Conservation (phyloP, 2,888 invertebrate genomes). For the Leucophenga montana region DNA sequence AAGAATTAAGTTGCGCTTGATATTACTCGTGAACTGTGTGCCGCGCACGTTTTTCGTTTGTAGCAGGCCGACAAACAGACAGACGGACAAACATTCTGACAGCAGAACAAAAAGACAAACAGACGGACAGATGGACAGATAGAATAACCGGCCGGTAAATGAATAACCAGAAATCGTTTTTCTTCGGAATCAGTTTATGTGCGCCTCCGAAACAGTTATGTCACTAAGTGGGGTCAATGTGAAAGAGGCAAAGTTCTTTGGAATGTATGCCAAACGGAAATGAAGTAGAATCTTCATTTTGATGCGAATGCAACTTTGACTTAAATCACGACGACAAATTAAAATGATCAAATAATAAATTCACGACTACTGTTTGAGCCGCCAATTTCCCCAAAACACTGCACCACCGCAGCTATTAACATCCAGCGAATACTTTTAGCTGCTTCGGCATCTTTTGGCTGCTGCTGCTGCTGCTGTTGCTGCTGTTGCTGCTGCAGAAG, state of each 20-base stretch:
- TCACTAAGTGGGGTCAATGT: constrained; percentile 53
- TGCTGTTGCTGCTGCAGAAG: constrained; percentile 17
- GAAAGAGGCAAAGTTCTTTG: neutral
- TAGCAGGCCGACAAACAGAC: neutral
- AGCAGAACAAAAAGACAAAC: neutral
- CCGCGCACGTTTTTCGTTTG: constrained; percentile 18
- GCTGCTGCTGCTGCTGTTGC: constrained; percentile 19
- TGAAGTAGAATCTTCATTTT: constrained; percentile 31
- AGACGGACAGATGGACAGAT: neutral
- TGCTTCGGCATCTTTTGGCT: constrained; percentile 18
- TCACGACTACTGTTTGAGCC: constrained; percentile 16
- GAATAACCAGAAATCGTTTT: constrained; percentile 29
- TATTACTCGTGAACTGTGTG: neutral
- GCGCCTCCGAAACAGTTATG: constrained; percentile 54
- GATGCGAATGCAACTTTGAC: neutral
- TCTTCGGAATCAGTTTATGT: constrained; percentile 43
- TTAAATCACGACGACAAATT: neutral
- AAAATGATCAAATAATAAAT: constrained; percentile 14
- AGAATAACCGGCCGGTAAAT: constrained; percentile 58
- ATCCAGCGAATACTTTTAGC: neutral
- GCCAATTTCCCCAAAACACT: neutral
- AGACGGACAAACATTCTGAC: no score
- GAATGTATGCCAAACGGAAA: constrained; percentile 45
- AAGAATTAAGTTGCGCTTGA: no score
- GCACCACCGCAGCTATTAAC: neutral